Percentiles rank a stretch among this genome's conserved stretches.
These are phyloP conservation scores for Tortrix viridana DNA, from an alignment of 2,888 invertebrate genomes.

Conservation along the genomic window DNA sequence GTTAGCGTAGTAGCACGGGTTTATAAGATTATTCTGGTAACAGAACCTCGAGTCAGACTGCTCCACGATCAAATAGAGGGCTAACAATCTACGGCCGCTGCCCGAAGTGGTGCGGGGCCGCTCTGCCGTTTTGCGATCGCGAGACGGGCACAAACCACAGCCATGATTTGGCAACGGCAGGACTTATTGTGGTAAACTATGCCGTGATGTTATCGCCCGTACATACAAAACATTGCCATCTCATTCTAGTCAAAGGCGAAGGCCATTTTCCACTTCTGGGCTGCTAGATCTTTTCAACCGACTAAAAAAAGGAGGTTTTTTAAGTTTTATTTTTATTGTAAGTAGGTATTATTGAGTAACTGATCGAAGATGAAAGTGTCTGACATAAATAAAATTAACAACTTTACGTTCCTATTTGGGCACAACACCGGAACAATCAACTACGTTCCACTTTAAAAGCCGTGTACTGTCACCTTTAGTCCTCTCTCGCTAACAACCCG, in stretches of 20 bases:
- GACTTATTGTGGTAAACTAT: conserved; percentile 2
- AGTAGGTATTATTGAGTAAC: too few species aligned
- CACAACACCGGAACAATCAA: not conserved
- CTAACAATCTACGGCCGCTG: not conserved
- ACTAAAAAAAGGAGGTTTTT: too few species aligned
- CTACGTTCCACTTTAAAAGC: not conserved
- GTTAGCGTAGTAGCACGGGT: not conserved
- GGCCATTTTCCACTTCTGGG: too few species aligned
- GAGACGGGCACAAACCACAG: conserved; percentile 8
- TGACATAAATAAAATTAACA: too few species aligned
- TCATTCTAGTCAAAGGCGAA: too few species aligned
- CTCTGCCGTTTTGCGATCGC: conserved; percentile 4
- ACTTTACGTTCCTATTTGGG: too few species aligned
- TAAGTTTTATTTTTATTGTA: too few species aligned
- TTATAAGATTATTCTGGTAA: not conserved
- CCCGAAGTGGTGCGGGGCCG: not conserved
- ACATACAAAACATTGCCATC: too few species aligned
- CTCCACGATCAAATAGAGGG: not conserved
- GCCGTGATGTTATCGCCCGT: too few species aligned
- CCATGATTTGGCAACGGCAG: conserved; percentile 7
- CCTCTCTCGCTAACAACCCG: conserved; percentile 19
- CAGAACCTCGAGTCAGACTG: not conserved
- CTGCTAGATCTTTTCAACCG: too few species aligned
- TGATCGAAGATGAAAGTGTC: too few species aligned
- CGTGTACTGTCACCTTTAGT: conserved; percentile 14